These are phyloP conservation scores for Nephrotoma guestfalica DNA, from an alignment of 2,888 invertebrate species.

Conservation along the genomic window DNA sequence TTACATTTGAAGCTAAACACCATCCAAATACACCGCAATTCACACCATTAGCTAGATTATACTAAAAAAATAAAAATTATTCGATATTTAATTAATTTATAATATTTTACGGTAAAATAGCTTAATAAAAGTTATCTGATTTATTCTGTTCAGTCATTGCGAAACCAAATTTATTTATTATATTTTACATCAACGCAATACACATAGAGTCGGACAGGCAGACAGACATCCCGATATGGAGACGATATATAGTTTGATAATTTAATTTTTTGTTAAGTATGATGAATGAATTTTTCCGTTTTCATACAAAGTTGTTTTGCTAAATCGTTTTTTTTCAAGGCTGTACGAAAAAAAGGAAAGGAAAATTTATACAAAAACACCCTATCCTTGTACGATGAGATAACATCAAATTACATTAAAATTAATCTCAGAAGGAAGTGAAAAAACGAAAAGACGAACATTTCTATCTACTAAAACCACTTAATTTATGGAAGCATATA, in stretches of 20 bases:
- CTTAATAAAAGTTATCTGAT: neutral
- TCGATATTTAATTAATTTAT: neutral
- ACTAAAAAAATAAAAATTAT: neutral
- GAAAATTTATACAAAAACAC: neutral
- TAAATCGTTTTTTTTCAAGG: neutral
- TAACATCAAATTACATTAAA: neutral
- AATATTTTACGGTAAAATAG: neutral
- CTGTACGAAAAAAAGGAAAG: neutral
- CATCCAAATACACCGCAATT: neutral
- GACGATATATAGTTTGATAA: neutral
- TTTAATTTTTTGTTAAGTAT: neutral
- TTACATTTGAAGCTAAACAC: too few relatives aligned
- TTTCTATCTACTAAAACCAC: neutral
- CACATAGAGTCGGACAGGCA: neutral
- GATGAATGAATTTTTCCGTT: neutral
- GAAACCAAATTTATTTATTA: neutral
- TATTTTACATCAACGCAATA: neutral
- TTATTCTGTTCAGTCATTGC: neutral
- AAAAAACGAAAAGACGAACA: neutral
- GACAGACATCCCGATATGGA: neutral
- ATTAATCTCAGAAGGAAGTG: neutral
- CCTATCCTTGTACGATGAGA: neutral
- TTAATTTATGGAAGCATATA: neutral
- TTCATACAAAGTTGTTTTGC: neutral
- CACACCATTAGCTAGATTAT: neutral